Conservation (phyloP, 2,888 invertebrate genomes). For the Eumerus sabulonum region DNA sequence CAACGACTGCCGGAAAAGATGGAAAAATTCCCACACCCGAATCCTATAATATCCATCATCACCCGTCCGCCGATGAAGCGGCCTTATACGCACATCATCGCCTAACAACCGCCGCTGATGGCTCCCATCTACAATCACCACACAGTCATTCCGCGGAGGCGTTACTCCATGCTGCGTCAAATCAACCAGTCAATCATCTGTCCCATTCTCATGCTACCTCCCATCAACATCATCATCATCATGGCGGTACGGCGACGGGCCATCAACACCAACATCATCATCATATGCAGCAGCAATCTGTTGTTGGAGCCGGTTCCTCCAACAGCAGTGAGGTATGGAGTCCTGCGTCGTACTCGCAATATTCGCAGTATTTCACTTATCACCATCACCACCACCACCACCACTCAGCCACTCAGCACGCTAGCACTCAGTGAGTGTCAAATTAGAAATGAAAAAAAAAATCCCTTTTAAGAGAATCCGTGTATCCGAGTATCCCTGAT, state of each 20-base stretch:
- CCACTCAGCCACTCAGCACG: conserved; percentile 78
- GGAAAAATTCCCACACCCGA: conserved; percentile 71
- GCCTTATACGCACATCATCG: conserved; percentile 66
- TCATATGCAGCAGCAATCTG: conserved; percentile 75
- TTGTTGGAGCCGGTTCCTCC: conserved; percentile 79
- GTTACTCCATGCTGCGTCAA: conserved; percentile 66
- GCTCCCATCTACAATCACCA: conserved; percentile 69
- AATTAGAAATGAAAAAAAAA: conserved; percentile 29
- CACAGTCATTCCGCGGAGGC: conserved; percentile 66
- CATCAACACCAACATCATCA: conserved; percentile 68
- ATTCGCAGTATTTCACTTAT: conserved; percentile 84
- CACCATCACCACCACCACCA: conserved; percentile 80
- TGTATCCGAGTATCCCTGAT: background rate
- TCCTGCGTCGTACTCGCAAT: conserved; percentile 81
- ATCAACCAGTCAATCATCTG: conserved; percentile 70
- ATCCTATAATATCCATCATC: conserved; percentile 61
- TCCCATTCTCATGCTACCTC: conserved; percentile 68
- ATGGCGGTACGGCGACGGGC: conserved; percentile 47
- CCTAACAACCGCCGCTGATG: conserved; percentile 26
- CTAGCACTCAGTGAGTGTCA: conserved; percentile 82
- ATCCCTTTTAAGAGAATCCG: background rate
- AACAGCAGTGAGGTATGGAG: conserved; percentile 83
- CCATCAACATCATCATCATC: conserved; percentile 73
- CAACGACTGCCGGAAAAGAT: conserved; percentile 70
- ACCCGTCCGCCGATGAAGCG: conserved; percentile 42